Evolutionary conservation across 1,140 invertebrate genomes (phyloP), one percentile per base, ranked within the genome.

Genomic region (Pseudomyrmex cubaensis): DNA sequence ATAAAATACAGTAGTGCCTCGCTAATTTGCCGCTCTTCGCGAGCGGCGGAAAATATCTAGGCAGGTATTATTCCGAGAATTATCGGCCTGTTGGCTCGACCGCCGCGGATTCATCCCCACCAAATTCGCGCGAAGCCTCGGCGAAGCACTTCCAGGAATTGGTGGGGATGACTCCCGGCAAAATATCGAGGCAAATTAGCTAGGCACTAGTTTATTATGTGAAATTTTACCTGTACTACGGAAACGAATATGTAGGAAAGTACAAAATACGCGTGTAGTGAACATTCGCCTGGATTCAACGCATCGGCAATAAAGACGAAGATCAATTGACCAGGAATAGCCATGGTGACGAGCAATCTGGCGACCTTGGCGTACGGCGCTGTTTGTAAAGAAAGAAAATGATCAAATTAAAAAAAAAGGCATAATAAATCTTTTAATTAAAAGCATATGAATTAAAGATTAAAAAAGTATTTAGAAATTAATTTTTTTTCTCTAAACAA

Each of bases 321-420:
- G 57, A 98, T 94, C 59, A 98, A 94, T 92, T 99, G 98, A 9
- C 98, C 99, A n/a, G 97, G 97, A 62, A 99, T 95, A 1, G 98
- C 97, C 95, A 99, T 96, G 20, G 96, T 91, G 63, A 99, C 94
- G 72, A 99, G 95, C 89, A 99, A 97, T 78, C 98, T 96, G 2
- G 98, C 97, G 7, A 98, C 97, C 91, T 96, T 96, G 4, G 97
- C 96, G 85, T 96, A 96, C 7, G 95, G 95, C 54, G 96, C 97
- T 97, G 92, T 59, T 50, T 66, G 13, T 59, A 15, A 54, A 54
- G 22, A 75, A 70, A 9, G 54, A 84, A 69, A 59, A 56, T 22
- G 5, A 59, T 67, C 67, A 57, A 35, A 70, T 20, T 7, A 7
- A 35, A 35, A 35, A 74, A 52, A n/a, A 54, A 20, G 25, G 25